Evolutionary conservation across 2,797 vertebrate species (phyloP), one percentile per base, ranked within the genome.

Genomic region (Loris lydekkerianus): DNA sequence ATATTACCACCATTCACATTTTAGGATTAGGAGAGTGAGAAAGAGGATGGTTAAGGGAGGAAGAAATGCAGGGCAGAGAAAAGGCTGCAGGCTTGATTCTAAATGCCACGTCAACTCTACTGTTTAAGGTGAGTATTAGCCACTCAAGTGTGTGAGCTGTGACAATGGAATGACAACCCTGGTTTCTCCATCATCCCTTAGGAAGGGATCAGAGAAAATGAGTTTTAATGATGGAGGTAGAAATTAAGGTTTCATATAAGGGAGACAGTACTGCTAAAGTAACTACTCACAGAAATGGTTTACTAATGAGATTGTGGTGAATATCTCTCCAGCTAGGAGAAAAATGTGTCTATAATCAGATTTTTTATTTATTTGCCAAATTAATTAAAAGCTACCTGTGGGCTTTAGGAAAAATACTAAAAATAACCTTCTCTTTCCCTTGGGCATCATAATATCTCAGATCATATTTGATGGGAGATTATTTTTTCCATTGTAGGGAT

Each of bases 351-450:
- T 89, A 46, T 37, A 83, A 76, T 82, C 40, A 89, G 37, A 84
- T 43, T 76, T 37, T 20, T n/a, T 85, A 34, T 87, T 85, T 86
- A 93, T 91, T 81, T 93, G 61, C 37, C 86, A 89, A 94, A 97
- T 95, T 93, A 94, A 96, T 95, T 95, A 96, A 95, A 95, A 96
- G 72, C 65, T 77, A 65, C 56, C 86, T 86, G 76, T 82, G 29
- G 40, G 65, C 13, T 94, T 95, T 84, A 70, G 56, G 65, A 83
- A 95, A 93, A 93, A 81, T 72, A 65, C 80, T 84, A 23, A 95
- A 96, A 97, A 96, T 91, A 95, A 91, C 56, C 34, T 95, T 91
- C 37, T 85, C 56, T 89, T 21, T 82, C 43, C 94, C 92, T 40
- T 94, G 70, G 40, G 75, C 53, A 91, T 94, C 43, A 75, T 80